Conservation (phyloP, 2,888 invertebrate genomes). For the Microctonus aethiopoides region DNA sequence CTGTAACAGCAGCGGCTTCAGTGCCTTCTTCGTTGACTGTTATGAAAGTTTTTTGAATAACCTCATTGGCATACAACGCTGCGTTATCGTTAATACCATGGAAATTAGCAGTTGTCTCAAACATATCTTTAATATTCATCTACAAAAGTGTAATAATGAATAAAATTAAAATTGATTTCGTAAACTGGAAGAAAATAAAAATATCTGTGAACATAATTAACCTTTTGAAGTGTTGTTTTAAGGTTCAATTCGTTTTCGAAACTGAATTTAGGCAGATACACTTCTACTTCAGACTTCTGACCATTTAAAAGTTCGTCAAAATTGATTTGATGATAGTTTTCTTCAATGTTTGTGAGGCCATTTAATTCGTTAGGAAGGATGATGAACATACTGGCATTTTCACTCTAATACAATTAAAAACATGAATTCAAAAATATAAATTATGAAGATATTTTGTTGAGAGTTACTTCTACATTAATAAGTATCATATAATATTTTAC, state of each 20-base stretch:
- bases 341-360: slow-evolving; percentile 11
- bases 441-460: no score
- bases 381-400: slow-evolving; percentile 30
- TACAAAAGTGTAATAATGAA: slow-evolving; percentile 65
- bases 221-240: slow-evolving; percentile 1
- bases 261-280: slow-evolving; percentile 32
- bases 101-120: slow-evolving; percentile 72
- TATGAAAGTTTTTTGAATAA: slow-evolving; percentile 83
- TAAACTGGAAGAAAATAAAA: no score
- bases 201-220: not conserved
- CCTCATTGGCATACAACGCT: slow-evolving; percentile 73
- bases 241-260: slow-evolving; percentile 12
- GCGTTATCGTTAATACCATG: slow-evolving; percentile 71
- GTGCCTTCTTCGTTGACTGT: slow-evolving; percentile 87
- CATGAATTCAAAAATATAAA: not conserved
- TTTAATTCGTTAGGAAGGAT: slow-evolving; percentile 25
- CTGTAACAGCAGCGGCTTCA: slow-evolving; percentile 83
- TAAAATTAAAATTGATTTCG: not conserved
- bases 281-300: not conserved
- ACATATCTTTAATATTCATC: slow-evolving; percentile 77
- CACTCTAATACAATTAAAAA: slow-evolving; percentile 11
- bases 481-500: slow-evolving; percentile 52
- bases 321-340: slow-evolving; percentile 1
- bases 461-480: no score
- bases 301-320: not conserved